Evolutionary conservation across 2,797 vertebrate species (phyloP).

Genomic region (Zenarchopterus dispar): DNA sequence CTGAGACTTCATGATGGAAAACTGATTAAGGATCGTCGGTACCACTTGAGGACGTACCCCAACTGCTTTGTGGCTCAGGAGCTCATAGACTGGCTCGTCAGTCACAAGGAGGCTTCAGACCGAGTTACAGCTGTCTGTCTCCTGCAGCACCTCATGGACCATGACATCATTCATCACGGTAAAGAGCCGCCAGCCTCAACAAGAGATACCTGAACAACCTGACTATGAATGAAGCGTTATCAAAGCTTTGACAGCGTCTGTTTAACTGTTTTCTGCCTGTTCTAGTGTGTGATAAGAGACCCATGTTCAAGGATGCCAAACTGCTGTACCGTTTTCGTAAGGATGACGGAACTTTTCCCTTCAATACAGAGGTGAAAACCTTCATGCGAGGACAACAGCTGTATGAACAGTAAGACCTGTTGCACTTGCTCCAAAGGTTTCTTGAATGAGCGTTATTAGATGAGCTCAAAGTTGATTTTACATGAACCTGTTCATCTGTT

Average conservation of each 20-base stretch:
- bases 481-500: no score
- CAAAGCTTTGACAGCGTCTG: neutral
- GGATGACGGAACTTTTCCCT: conserved; percentile 90
- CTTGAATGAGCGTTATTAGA: neutral
- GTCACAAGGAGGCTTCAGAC: conserved; percentile 87
- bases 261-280: conserved; percentile 10
- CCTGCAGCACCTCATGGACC: conserved; percentile 90
- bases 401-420: conserved; percentile 86
- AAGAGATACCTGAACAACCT: neutral
- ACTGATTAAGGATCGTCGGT: conserved; percentile 87
- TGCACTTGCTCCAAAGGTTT: neutral
- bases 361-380: conserved; percentile 87
- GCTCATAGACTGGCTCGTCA: conserved; percentile 87
- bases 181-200: conserved; percentile 22
- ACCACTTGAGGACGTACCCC: conserved; percentile 87
- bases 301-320: conserved; percentile 88
- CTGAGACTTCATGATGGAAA: conserved; percentile 89
- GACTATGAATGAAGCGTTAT: neutral
- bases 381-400: conserved; percentile 87
- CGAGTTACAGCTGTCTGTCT: conserved; percentile 82
- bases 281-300: conserved; percentile 89
- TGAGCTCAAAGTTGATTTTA: neutral
- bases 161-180: conserved; percentile 91
- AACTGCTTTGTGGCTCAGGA: conserved; percentile 91
- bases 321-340: conserved; percentile 90